phyloP scores from a whole-genome alignment of 2,797 vertebrate species.

The Lutjanus campechanus region DNA sequence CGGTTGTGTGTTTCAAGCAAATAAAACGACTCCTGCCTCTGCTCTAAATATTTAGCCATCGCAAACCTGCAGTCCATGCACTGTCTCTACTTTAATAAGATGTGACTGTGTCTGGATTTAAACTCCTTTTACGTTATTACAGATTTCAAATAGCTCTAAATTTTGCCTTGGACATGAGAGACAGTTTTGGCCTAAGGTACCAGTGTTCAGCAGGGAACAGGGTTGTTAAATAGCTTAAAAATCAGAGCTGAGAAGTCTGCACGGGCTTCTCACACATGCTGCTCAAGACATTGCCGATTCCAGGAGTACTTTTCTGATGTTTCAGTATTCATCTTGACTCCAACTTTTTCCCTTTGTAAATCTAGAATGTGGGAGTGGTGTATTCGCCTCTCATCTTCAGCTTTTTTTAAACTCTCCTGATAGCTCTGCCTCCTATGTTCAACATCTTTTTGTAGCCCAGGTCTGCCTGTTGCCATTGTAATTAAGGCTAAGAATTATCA shows the following conservation, averaged over 20 bases:
- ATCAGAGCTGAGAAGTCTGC: conserved; percentile 57
- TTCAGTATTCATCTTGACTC: conserved; percentile 60
- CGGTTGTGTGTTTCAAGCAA: conserved; percentile 62
- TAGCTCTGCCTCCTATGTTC: conserved; percentile 66
- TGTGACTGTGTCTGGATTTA: conserved; percentile 70
- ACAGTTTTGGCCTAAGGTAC: conserved; percentile 53
- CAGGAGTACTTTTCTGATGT: conserved; percentile 55
- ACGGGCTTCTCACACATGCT: conserved; percentile 34
- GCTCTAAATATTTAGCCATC: conserved; percentile 77
- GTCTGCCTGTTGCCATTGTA: conserved; percentile 67
- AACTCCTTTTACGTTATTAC: conserved; percentile 63
- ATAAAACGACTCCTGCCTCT: conserved; percentile 70
- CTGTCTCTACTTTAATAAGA: conserved; percentile 68
- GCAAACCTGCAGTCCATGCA: conserved; percentile 59
- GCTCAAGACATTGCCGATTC: conserved; percentile 60
- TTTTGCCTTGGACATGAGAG: conserved; percentile 58
- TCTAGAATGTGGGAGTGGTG: conserved; percentile 56
- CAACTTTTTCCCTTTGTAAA: conserved; percentile 67
- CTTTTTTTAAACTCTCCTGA: conserved; percentile 43
- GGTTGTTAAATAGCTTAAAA: conserved; percentile 69
- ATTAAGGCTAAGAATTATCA: conserved; percentile 79
- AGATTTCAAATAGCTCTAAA: conserved; percentile 59
- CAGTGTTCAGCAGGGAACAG: conserved; percentile 58
- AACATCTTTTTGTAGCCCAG: conserved; percentile 54
- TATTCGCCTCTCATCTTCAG: conserved; percentile 56